Evolutionary conservation across 2,888 invertebrate genomes (phyloP).

Genomic region (Drosophila neutralis): DNA sequence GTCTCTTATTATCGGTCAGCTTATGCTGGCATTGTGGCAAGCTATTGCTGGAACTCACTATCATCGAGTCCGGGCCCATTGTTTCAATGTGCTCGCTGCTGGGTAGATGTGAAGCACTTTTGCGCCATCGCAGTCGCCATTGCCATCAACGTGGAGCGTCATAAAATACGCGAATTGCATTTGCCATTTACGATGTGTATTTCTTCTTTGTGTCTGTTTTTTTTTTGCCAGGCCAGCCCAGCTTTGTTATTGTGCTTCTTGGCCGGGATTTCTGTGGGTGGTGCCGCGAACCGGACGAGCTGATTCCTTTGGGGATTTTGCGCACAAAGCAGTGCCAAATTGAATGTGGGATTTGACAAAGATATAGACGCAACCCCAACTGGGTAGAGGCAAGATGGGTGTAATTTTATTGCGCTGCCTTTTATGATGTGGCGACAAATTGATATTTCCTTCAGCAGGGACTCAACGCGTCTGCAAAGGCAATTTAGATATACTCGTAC

Average conservation of each 20-base stretch:
- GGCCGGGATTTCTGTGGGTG: slow-evolving; percentile 45
- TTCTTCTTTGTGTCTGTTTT: slow-evolving; percentile 46
- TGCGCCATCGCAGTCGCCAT: slow-evolving; percentile 57
- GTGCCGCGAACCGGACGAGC: slow-evolving; percentile 50
- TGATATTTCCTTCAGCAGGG: slow-evolving; percentile 73
- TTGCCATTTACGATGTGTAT: slow-evolving; percentile 80
- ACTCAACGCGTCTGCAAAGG: slow-evolving; percentile 55
- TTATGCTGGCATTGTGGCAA: slow-evolving; percentile 40
- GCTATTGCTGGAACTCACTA: slow-evolving; percentile 49
- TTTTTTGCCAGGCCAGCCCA: slow-evolving; percentile 13
- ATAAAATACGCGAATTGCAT: slow-evolving; percentile 82
- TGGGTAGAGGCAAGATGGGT: slow-evolving; percentile 22
- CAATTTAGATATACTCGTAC: slow-evolving; percentile 67
- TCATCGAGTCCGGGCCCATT: slow-evolving; percentile 55
- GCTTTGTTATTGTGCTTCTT: slow-evolving; percentile 60
- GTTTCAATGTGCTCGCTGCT: slow-evolving; percentile 41
- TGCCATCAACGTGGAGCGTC: slow-evolving; percentile 79
- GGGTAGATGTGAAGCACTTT: slow-evolving; percentile 67
- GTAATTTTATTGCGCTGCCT: slow-evolving; percentile 82
- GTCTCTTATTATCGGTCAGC: slow-evolving; percentile 78
- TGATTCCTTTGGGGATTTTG: slow-evolving; percentile 82
- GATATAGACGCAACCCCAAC: slow-evolving; percentile 53
- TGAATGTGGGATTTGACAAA: slow-evolving; percentile 78
- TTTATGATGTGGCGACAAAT: slow-evolving; percentile 82
- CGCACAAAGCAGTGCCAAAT: slow-evolving; percentile 80